Conservation (phyloP, 2,888 invertebrate genomes). For the Euphydryas editha region DNA sequence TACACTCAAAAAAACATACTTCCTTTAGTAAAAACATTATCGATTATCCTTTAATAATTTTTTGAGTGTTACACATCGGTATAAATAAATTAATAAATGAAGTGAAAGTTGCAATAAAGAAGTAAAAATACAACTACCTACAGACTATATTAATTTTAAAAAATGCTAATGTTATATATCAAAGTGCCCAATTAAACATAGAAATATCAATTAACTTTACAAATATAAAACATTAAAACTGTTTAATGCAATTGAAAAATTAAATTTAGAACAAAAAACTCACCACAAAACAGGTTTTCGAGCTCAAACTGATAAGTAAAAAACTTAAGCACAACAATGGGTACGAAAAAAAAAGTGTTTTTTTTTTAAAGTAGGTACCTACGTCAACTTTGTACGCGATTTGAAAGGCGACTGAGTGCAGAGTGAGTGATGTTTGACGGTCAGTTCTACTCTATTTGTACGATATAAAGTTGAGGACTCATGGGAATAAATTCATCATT, state of each 20-base stretch:
- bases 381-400: constrained; percentile 25
- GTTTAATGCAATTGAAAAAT: background rate
- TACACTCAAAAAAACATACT: too few species aligned
- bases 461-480: background rate
- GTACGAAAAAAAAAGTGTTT: constrained; percentile 6
- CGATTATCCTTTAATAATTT: too few species aligned
- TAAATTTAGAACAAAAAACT: background rate
- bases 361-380: too few species aligned
- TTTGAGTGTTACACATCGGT: too few species aligned
- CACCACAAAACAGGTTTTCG: background rate
- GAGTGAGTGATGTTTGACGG: too few species aligned
- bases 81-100: too few species aligned
- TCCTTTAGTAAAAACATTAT: too few species aligned
- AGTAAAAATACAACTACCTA: background rate
- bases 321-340: constrained; percentile 10
- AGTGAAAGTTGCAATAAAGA: background rate
- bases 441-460: constrained; percentile 6
- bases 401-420: constrained; percentile 31
- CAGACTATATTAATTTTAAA: background rate
- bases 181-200: background rate
- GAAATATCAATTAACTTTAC: background rate
- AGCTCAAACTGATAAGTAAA: background rate
- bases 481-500: background rate
- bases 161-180: background rate
- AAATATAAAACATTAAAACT: background rate